A percentile compares a stretch with the other conserved stretches of the same genome.
Evolutionary conservation across 92 coral and sea anemone genomes (phyloP).

Genomic region (Bergia sp.): DNA sequence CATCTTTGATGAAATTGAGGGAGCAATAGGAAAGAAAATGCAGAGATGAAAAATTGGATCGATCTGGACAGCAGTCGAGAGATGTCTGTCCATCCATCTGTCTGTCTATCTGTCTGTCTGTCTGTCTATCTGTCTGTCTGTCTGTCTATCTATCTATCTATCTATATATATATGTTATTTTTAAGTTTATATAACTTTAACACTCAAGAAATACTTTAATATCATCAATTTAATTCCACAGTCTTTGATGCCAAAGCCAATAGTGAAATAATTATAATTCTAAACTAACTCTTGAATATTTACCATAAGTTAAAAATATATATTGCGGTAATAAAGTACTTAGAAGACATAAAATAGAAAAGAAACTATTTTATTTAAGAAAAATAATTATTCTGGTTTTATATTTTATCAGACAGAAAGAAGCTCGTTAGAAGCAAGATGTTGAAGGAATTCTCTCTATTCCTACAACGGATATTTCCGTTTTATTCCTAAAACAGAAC

Average conservation of each 20-base stretch:
- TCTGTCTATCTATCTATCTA: no score
- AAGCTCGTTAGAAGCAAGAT: neutral
- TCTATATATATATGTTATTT: no score
- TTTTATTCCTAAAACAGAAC: neutral
- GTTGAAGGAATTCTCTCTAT: neutral
- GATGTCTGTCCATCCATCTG: no score
- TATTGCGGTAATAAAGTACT: neutral
- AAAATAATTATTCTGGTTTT: slow-evolving; percentile 1
- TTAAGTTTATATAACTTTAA: no score
- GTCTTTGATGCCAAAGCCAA: neutral
- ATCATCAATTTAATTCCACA: neutral
- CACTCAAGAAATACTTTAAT: no score
- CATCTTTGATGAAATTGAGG: no score
- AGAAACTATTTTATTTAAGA: neutral
- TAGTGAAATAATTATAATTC: neutral
- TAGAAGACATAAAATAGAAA: slow-evolving; percentile 6
- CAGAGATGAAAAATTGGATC: no score
- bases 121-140: no score
- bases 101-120: no score
- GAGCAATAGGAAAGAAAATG: no score
- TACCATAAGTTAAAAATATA: slow-evolving; percentile 15
- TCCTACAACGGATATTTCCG: neutral
- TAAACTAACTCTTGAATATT: neutral
- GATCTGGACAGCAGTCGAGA: no score
- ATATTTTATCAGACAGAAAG: neutral